These are phyloP conservation scores for Taenaris catops DNA, from an alignment of 2,888 invertebrate species.

Conservation along the genomic window DNA sequence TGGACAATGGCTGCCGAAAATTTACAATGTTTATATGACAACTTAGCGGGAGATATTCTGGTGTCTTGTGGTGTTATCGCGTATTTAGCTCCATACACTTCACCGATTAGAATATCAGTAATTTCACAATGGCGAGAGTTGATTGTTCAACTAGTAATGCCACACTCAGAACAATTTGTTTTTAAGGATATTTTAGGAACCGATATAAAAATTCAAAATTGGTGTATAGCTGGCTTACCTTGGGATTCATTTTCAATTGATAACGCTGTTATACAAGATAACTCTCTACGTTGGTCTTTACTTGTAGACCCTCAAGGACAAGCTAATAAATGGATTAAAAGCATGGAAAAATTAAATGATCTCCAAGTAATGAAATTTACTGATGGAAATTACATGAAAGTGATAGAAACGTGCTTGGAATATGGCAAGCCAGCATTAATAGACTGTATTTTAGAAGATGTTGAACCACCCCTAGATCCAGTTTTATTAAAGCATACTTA, in stretches of 20 bases:
- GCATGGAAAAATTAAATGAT: conserved; percentile 87
- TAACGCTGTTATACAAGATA: conserved; percentile 91
- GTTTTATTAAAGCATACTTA: conserved; percentile 87
- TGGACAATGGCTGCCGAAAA: conserved; percentile 90
- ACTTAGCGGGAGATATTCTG: conserved; percentile 93
- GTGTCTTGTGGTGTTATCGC: conserved; percentile 94
- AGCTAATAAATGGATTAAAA: conserved; percentile 92
- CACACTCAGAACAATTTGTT: conserved; percentile 86
- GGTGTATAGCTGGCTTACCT: conserved; percentile 91
- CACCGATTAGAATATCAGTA: conserved; percentile 80
- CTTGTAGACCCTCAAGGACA: conserved; percentile 92
- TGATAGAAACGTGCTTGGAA: conserved; percentile 86
- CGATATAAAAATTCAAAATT: conserved; percentile 92
- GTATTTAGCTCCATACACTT: conserved; percentile 92
- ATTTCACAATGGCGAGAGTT: conserved; percentile 87
- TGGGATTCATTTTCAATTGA: conserved; percentile 90
- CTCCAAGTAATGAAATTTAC: conserved; percentile 86
- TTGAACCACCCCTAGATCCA: conserved; percentile 89
- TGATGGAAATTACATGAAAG: conserved; percentile 87
- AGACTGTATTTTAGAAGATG: conserved; percentile 87
- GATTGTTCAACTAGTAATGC: conserved; percentile 84
- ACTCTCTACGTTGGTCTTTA: conserved; percentile 88
- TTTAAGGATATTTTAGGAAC: conserved; percentile 88
- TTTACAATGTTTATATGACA: conserved; percentile 87
- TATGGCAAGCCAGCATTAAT: conserved; percentile 88